Evolutionary conservation across 2,888 invertebrate genomes (phyloP).

Genomic region (Bombylius major): DNA sequence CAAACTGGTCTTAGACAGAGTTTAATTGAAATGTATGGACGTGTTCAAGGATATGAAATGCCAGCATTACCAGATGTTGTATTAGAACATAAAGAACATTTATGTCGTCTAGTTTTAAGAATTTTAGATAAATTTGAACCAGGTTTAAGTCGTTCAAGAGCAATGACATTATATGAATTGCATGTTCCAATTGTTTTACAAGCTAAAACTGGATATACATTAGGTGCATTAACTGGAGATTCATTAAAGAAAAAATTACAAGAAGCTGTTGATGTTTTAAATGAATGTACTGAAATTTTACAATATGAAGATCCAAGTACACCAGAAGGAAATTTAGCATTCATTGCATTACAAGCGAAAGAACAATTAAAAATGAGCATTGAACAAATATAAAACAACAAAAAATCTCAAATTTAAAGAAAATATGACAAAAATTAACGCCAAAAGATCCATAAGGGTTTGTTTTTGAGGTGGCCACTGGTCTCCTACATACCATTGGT

Average conservation of each 20-base stretch:
- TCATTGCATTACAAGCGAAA: conserved; percentile 27
- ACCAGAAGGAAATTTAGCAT: conserved; percentile 30
- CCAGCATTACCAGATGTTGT: conserved; percentile 60
- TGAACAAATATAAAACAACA: conserved; percentile 13
- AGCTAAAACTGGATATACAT: conserved; percentile 50
- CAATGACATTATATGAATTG: conserved; percentile 66
- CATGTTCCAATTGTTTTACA: conserved; percentile 64
- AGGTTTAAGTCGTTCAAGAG: conserved; percentile 63
- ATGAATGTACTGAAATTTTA: conserved; percentile 52
- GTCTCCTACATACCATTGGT: no score
- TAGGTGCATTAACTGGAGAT: conserved; percentile 44
- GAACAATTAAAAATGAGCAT: conserved; percentile 27
- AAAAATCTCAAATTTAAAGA: neutral
- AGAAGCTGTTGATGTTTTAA: conserved; percentile 49
- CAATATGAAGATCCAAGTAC: conserved; percentile 46
- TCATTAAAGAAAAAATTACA: conserved; percentile 49
- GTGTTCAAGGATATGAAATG: conserved; percentile 55
- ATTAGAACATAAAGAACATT: conserved; percentile 59
- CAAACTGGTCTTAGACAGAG: conserved; percentile 53
- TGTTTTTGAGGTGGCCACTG: no score
- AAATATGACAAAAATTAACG: neutral
- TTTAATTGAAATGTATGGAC: conserved; percentile 66
- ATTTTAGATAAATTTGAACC: conserved; percentile 63
- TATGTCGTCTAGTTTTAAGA: conserved; percentile 54
- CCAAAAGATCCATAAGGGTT: no score